Evolutionary conservation across 2,113 vertebrate genomes (phyloP).

Genomic region (Megaceryle maxima): DNA sequence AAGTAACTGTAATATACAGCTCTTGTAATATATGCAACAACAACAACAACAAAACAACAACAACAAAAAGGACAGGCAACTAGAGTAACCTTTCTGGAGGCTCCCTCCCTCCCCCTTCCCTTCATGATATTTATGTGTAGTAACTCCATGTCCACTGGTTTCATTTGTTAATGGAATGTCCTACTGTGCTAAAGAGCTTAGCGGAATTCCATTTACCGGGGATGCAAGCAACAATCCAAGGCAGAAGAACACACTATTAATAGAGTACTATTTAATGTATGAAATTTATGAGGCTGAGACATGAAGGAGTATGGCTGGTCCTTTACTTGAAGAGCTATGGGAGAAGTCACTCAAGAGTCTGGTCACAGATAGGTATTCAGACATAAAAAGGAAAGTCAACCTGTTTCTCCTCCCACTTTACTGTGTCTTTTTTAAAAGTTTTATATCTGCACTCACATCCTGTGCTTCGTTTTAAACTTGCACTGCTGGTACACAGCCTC

Average conservation of each 20-base stretch:
- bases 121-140: constrained; percentile 28
- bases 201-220: constrained; percentile 66
- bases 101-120: background rate
- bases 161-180: constrained; percentile 61
- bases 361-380: background rate
- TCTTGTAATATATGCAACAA: constrained; percentile 15
- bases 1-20: constrained; percentile 65
- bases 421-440: background rate
- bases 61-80: constrained; percentile 27
- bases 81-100: constrained; percentile 43
- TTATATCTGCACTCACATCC: background rate
- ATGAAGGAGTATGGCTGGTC: background rate
- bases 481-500: fast-evolving
- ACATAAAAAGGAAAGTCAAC: background rate
- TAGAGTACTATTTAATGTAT: background rate
- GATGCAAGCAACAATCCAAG: constrained; percentile 50
- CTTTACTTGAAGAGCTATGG: background rate
- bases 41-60: constrained; percentile 15
- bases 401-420: background rate
- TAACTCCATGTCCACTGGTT: constrained; percentile 30
- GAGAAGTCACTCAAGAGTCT: background rate
- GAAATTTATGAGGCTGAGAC: background rate
- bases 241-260: constrained; percentile 44
- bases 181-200: constrained; percentile 65
- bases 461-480: background rate